These are phyloP conservation scores for Dascyllus trimaculatus DNA, from an alignment of 2,113 vertebrate species.

Conservation along the genomic window DNA sequence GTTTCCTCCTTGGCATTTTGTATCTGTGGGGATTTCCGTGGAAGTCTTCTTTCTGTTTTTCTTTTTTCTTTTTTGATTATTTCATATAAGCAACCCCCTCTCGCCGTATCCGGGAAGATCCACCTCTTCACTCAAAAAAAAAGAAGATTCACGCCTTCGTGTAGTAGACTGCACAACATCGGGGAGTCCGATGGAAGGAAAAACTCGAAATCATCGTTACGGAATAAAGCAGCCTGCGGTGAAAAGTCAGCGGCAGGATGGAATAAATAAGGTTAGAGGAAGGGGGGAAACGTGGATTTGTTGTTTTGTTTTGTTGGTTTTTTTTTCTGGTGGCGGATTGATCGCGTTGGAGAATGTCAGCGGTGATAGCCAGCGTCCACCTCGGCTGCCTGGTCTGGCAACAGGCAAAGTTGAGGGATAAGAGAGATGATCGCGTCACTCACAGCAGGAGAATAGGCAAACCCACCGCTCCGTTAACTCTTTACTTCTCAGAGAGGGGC, in stretches of 20 bases:
- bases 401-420: conserved; percentile 93
- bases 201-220: conserved; percentile 75
- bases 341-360: conserved; percentile 57
- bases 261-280: conserved; percentile 5
- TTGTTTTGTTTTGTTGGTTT: background rate
- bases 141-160: conserved; percentile 84
- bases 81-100: conserved; percentile 73
- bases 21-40: conserved; percentile 75
- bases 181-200: conserved; percentile 73
- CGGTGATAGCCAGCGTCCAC: conserved; percentile 73
- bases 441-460: conserved; percentile 85
- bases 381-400: conserved; percentile 87
- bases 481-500: conserved; percentile 78
- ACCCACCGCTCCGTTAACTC: conserved; percentile 87
- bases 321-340: background rate
- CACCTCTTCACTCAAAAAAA: conserved; percentile 75
- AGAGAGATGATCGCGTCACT: conserved; percentile 92
- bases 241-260: conserved; percentile 43
- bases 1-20: conserved; percentile 96
- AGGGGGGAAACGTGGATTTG: background rate
- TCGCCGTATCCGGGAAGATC: conserved; percentile 88
- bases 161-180: conserved; percentile 72
- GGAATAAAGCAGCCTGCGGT: conserved; percentile 26
- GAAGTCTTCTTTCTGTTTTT: conserved; percentile 80
- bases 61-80: conserved; percentile 67